Evolutionary conservation across 2,113 vertebrate species (phyloP).

Genomic region (Capra hircus): DNA sequence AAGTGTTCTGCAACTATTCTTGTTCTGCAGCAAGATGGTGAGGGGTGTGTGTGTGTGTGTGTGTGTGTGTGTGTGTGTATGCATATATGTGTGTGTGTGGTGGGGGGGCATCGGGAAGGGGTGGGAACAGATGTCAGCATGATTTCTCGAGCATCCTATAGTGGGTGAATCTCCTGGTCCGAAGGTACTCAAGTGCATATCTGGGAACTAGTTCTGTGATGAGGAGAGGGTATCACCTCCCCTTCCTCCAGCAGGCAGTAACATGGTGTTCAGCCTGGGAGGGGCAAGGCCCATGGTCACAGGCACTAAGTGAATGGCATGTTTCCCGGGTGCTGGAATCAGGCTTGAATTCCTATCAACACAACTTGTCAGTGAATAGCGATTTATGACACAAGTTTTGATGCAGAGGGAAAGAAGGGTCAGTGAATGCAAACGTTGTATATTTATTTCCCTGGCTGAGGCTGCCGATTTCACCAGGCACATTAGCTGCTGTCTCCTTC

Average conservation of each 20-base stretch:
- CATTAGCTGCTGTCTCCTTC: constrained; percentile 21
- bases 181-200: not conserved
- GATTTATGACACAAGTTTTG: not conserved
- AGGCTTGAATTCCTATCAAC: not conserved
- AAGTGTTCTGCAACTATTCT: not conserved
- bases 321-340: not conserved
- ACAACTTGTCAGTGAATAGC: not conserved
- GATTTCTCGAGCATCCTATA: not conserved
- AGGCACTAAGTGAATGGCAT: not conserved
- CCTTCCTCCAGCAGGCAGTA: not conserved
- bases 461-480: not conserved
- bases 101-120: too few relatives aligned
- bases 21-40: not conserved
- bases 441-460: not conserved
- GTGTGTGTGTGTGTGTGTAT: accelerated
- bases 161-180: not conserved
- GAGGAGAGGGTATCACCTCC: not conserved
- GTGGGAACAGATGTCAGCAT: too few relatives aligned
- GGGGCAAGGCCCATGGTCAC: not conserved
- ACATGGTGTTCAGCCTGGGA: not conserved
- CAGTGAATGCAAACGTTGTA: not conserved
- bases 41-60: not conserved
- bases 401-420: not conserved
- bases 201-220: not conserved
- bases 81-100: accelerated